Evolutionary conservation across 2,888 invertebrate species (phyloP).

Genomic region (Crepidodera aurea): DNA sequence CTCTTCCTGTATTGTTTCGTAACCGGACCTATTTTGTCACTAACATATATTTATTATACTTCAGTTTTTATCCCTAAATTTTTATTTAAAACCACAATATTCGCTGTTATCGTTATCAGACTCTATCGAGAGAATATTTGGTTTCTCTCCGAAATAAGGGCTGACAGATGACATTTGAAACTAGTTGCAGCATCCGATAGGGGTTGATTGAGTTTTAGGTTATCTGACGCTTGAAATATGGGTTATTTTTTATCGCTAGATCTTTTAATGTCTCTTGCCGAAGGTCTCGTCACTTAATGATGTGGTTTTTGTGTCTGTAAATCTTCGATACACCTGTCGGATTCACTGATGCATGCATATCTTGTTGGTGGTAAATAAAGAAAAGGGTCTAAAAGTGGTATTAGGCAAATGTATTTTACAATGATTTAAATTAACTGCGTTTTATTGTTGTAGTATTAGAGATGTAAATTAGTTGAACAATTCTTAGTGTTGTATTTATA

Average conservation of each 20-base stretch:
- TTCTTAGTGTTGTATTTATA: too few relatives aligned
- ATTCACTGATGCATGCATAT: conserved; percentile 10
- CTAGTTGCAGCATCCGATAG: conserved; percentile 24
- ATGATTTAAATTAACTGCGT: too few relatives aligned
- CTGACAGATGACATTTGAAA: conserved; percentile 24
- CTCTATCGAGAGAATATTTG: not conserved
- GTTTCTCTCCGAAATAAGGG: conserved; percentile 2
- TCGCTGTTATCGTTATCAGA: too few relatives aligned
- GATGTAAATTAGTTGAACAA: too few relatives aligned
- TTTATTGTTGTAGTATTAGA: too few relatives aligned
- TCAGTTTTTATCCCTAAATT: not conserved
- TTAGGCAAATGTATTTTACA: not conserved
- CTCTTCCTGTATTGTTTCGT: conserved; percentile 31
- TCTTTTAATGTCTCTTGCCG: not conserved
- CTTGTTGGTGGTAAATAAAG: not conserved
- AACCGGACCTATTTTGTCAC: not conserved
- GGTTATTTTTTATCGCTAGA: conserved; percentile 16
- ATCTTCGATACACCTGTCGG: conserved; percentile 16
- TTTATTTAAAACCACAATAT: not conserved
- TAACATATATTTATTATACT: not conserved
- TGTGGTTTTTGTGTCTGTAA: conserved; percentile 18
- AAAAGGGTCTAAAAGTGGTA: conserved; percentile 1
- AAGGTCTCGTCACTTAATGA: not conserved
- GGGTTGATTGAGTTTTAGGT: conserved; percentile 19
- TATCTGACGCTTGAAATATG: conserved; percentile 23